Conservation (phyloP, 2,888 invertebrate species). For the Pristionchus maxplancki region DNA sequence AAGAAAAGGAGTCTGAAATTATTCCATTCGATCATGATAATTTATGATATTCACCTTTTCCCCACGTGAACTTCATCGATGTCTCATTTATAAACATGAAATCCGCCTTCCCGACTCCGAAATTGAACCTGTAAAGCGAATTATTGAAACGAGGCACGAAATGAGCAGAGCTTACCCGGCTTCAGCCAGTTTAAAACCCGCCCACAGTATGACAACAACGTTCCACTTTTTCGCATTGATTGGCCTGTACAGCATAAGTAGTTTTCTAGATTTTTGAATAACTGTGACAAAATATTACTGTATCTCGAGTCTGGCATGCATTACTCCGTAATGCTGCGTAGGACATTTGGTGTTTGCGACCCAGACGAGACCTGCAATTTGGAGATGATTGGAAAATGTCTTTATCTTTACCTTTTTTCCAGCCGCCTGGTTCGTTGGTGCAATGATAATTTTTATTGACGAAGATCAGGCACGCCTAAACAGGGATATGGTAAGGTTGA, state of each 20-base stretch:
- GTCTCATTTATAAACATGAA: background rate
- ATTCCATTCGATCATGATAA: background rate
- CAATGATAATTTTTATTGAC: background rate
- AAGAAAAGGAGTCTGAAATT: background rate
- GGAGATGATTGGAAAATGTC: too few species aligned
- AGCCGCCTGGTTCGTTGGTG: too few species aligned
- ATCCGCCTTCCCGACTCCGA: background rate
- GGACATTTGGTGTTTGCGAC: too few species aligned
- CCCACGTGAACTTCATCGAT: background rate
- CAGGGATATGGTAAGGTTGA: background rate
- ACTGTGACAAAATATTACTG: too few species aligned
- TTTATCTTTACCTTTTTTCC: too few species aligned
- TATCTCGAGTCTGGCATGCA: too few species aligned
- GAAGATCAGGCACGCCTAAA: background rate
- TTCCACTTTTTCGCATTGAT: background rate
- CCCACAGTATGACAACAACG: background rate
- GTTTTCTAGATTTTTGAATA: too few species aligned
- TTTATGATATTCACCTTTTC: background rate
- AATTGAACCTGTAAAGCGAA: background rate
- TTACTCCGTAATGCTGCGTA: too few species aligned
- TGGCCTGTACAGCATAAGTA: background rate
- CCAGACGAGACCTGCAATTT: too few species aligned
- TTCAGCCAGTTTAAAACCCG: too few species aligned
- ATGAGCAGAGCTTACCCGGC: too few species aligned
- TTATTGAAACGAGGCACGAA: background rate